Conservation (phyloP, 1,140 invertebrate genomes). For the Drosophila persimilis region DNA sequence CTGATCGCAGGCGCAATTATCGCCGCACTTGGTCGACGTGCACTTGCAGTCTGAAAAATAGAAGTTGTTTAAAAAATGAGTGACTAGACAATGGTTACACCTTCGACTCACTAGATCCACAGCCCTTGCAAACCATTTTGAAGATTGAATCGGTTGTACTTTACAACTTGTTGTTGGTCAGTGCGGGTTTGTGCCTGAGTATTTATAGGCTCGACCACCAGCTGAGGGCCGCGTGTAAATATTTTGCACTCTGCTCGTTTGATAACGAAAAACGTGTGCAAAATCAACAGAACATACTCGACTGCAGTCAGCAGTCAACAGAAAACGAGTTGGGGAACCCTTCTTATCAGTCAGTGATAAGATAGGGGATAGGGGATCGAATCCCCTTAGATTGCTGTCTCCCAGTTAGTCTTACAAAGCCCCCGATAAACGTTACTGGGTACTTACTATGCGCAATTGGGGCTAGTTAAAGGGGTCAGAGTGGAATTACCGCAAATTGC, state of each 20-base stretch:
- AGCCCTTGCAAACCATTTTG: slow-evolving; percentile 69
- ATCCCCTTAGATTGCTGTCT: neutral
- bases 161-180: slow-evolving; percentile 4
- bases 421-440: slow-evolving; percentile 7
- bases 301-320: slow-evolving; percentile 26
- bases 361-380: slow-evolving; percentile 27
- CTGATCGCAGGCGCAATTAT: slow-evolving; percentile 61
- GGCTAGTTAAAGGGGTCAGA: slow-evolving; percentile 48
- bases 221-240: slow-evolving; percentile 12
- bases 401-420: neutral
- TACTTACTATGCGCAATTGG: slow-evolving; percentile 43
- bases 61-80: neutral
- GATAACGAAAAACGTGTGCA: slow-evolving; percentile 50
- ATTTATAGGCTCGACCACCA: slow-evolving; percentile 36
- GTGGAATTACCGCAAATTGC: slow-evolving; percentile 78
- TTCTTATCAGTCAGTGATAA: slow-evolving; percentile 42
- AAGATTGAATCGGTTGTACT: neutral
- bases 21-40: slow-evolving; percentile 60
- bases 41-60: slow-evolving; percentile 59
- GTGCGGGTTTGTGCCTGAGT: neutral
- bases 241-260: slow-evolving; percentile 40
- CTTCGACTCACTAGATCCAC: slow-evolving; percentile 53
- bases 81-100: neutral
- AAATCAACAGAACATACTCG: slow-evolving; percentile 55
- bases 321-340: slow-evolving; percentile 21